A percentile compares a stretch with the other conserved stretches of the same genome.
These are phyloP conservation scores for Dasypogon diadema DNA, from an alignment of 2,888 invertebrate genomes.

Conservation along the genomic window DNA sequence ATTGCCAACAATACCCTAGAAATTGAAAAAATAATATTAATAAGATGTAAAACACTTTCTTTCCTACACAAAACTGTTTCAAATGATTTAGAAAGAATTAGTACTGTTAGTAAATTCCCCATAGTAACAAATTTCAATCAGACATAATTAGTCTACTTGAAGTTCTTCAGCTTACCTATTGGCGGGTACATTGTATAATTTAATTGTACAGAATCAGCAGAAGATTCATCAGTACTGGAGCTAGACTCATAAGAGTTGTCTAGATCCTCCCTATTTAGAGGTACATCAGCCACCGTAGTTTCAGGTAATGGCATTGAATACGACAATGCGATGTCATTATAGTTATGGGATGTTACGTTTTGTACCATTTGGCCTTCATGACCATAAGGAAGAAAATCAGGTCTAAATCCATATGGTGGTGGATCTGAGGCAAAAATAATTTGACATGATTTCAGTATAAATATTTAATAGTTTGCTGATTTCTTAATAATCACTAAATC, in stretches of 20 bases:
- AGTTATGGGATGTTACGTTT: not conserved
- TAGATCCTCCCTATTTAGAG: not conserved
- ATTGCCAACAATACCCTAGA: slow-evolving; percentile 41
- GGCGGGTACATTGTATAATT: slow-evolving; percentile 39
- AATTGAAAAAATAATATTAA: not conserved
- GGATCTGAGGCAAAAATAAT: slow-evolving; percentile 33
- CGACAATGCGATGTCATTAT: not conserved
- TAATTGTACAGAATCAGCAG: slow-evolving; percentile 1
- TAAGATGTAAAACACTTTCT: not conserved
- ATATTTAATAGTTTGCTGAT: too few relatives aligned
- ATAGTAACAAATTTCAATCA: not conserved
- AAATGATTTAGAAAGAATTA: not conserved
- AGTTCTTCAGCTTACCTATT: slow-evolving; percentile 37
- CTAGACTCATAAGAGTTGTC: slow-evolving; percentile 24
- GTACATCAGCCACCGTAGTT: not conserved
- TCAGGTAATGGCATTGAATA: slow-evolving; percentile 47
- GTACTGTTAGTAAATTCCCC: not conserved
- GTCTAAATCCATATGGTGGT: slow-evolving; percentile 48
- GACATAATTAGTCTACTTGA: not conserved
- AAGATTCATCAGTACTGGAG: slow-evolving; percentile 3
- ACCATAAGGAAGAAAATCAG: slow-evolving; percentile 20
- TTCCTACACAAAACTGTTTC: not conserved
- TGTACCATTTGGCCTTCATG: too few relatives aligned
- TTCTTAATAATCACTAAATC: too few relatives aligned
- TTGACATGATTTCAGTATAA: too few relatives aligned